A percentile compares a stretch with the other conserved stretches of the same genome.
Evolutionary conservation across 1,140 invertebrate genomes (phyloP).

Genomic region (Nebria ingens): DNA sequence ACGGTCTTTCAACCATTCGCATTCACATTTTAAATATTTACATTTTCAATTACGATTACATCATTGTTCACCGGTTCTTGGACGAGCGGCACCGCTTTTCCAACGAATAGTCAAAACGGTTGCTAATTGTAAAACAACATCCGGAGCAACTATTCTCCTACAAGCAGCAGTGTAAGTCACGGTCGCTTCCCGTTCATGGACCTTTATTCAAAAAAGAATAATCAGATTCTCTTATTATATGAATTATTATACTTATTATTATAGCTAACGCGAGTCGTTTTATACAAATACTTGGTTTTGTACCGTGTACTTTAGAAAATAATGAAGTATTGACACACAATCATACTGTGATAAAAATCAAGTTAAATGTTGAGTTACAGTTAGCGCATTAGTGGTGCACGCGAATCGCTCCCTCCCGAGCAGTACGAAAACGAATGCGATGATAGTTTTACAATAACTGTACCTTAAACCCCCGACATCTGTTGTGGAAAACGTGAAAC

Average conservation of each 20-base stretch:
- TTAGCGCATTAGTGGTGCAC: background rate
- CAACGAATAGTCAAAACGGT: too few species aligned
- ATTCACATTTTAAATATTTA: background rate
- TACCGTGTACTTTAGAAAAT: slow-evolving; percentile 30
- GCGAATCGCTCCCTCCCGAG: too few species aligned
- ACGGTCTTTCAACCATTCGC: slow-evolving; percentile 8
- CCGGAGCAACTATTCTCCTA: too few species aligned
- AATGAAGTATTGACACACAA: slow-evolving; percentile 31
- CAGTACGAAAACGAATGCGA: too few species aligned
- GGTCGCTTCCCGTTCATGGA: background rate
- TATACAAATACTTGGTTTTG: slow-evolving; percentile 27
- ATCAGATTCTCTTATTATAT: too few species aligned
- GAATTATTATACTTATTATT: background rate
- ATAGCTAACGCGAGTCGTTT: slow-evolving; percentile 18
- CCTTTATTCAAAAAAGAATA: background rate
- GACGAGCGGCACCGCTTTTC: background rate
- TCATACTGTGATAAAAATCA: slow-evolving; percentile 37
- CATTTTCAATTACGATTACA: background rate
- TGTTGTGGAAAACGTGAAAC: background rate
- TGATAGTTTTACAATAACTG: background rate
- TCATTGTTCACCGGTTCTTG: background rate
- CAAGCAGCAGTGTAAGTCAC: background rate
- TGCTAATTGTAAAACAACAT: background rate
- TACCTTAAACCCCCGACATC: background rate
- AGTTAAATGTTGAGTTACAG: slow-evolving; percentile 32